Percentiles rank a stretch among this genome's conserved stretches.
Evolutionary conservation across 1,140 invertebrate genomes (phyloP).

Genomic region (Homarus americanus): DNA sequence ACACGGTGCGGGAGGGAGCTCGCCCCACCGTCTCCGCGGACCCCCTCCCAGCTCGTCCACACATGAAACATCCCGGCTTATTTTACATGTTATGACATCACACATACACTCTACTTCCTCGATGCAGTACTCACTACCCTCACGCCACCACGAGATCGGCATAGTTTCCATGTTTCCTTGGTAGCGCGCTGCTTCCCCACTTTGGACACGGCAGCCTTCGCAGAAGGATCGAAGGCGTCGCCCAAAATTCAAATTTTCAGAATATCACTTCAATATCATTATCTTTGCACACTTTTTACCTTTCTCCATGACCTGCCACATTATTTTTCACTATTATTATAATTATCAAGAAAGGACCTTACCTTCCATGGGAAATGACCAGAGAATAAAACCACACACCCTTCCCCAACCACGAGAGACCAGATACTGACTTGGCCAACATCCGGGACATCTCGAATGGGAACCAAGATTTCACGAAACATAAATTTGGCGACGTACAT

Average conservation of each 20-base stretch:
- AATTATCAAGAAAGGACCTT: slow-evolving; percentile 70
- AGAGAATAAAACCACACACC: slow-evolving; percentile 65
- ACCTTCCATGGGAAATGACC: slow-evolving; percentile 72
- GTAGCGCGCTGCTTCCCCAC: slow-evolving; percentile 46
- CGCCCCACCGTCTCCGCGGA: not conserved
- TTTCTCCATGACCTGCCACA: slow-evolving; percentile 57
- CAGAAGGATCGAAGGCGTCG: slow-evolving; percentile 69
- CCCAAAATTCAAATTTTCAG: slow-evolving; percentile 65
- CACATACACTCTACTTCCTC: slow-evolving; percentile 33
- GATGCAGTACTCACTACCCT: slow-evolving; percentile 58
- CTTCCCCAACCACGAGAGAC: slow-evolving; percentile 53
- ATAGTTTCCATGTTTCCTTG: slow-evolving; percentile 26
- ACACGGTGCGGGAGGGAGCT: slow-evolving; percentile 32
- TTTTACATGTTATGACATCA: not conserved
- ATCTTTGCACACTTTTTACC: slow-evolving; percentile 41
- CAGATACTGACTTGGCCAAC: slow-evolving; percentile 68
- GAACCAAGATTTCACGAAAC: slow-evolving; percentile 10
- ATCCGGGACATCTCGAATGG: slow-evolving; percentile 59
- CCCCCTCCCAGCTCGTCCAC: slow-evolving; percentile 45
- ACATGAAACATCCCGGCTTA: slow-evolving; percentile 2
- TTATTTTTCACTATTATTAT: slow-evolving; percentile 54
- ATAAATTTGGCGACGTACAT: slow-evolving; percentile 34
- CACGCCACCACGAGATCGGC: slow-evolving; percentile 18
- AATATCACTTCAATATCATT: slow-evolving; percentile 48
- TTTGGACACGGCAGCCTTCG: slow-evolving; percentile 62